phyloP scores from a whole-genome alignment of 2,888 invertebrate genomes.

The Ochropleura leucogaster region DNA sequence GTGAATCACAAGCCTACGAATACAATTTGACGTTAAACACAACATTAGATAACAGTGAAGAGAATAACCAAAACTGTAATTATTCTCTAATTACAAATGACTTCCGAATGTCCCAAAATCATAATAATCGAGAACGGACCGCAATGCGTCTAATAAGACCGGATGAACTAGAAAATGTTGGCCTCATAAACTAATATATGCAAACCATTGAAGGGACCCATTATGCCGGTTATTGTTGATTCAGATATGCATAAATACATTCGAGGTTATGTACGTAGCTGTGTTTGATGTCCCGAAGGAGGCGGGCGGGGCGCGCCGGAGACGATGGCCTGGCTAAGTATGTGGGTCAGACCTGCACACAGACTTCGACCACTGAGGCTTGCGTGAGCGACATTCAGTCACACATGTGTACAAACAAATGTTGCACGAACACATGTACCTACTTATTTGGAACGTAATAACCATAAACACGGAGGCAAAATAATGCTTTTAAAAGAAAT shows the following conservation, averaged over 20 bases:
- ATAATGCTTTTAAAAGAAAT: conserved; percentile 1
- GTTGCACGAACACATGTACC: conserved; percentile 31
- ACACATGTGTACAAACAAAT: conserved; percentile 58
- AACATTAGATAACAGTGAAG: conserved; percentile 33
- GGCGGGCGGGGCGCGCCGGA: conserved; percentile 24
- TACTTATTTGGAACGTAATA: conserved; percentile 37
- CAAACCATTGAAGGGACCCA: conserved; percentile 54
- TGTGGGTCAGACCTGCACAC: conserved; percentile 63
- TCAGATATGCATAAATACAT: conserved; percentile 59
- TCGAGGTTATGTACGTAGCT: conserved; percentile 33
- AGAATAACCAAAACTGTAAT: conserved; percentile 33
- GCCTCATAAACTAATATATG: conserved; percentile 57
- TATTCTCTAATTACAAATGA: conserved; percentile 36
- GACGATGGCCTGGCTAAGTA: conserved; percentile 47
- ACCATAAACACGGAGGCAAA: conserved; percentile 8
- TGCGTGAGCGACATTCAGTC: conserved; percentile 49
- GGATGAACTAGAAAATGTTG: conserved; percentile 60
- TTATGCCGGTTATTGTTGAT: conserved; percentile 55
- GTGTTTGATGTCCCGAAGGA: conserved; percentile 52
- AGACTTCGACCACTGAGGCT: conserved; percentile 49
- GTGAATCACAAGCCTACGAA: conserved; percentile 15
- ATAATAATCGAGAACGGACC: conserved; percentile 33
- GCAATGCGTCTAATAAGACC: conserved; percentile 45
- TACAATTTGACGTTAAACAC: conserved; percentile 12
- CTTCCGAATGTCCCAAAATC: conserved; percentile 49